Base-by-base conservation (phyloP, 1,140 invertebrate genomes). In the Hyposmocoma kahamanoa region DNA sequence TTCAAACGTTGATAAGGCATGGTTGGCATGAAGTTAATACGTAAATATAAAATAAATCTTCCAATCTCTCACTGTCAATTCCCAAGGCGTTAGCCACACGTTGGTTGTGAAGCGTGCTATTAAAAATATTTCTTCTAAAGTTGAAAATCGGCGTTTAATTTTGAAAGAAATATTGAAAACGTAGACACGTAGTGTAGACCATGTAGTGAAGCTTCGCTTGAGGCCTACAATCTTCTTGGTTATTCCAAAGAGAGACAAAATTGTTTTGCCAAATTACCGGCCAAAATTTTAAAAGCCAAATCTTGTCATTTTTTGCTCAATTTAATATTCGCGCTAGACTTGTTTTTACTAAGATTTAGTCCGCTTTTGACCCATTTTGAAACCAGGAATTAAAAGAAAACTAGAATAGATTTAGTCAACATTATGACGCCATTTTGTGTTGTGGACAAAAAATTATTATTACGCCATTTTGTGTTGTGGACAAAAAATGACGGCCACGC, bases 81-180 rank as follows among this genome's bases (percentile, higher is more conserved):
- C 50, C 64, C 56, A 65, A 73, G 75, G 76, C 77, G 60, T 67
- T 68, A 61, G 78, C 80, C 80, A 71, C 72, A 84, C 77, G 68
- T 78, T 84, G 80, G 80, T 84, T 84, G 80, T 84, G 80, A 84
- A 69, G 70, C 80, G 80, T 82, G 78, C 78, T 82, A 75, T 72
- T 82, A 62, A 61, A n/a, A 58, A 56, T 67, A 62, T 68, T 63
- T 57, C 60, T 72, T 64, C 67, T 53, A 54, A 69, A 66, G 67
- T 44, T 44, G 20, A 39, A 44, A 36, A 15, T 6, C 8, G 21
- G 11, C 17, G 22, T 45, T 10, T 30, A 34, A 39, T 53, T 66
- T 59, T 59, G 63, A 72, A 70, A 65, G 66, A 62, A 64, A 67
- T 62, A 63, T 72, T 62, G 42, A 42, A 55, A 47, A 68, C 46